Conservation (phyloP, 2,797 vertebrate species). For the Falco rusticolus region DNA sequence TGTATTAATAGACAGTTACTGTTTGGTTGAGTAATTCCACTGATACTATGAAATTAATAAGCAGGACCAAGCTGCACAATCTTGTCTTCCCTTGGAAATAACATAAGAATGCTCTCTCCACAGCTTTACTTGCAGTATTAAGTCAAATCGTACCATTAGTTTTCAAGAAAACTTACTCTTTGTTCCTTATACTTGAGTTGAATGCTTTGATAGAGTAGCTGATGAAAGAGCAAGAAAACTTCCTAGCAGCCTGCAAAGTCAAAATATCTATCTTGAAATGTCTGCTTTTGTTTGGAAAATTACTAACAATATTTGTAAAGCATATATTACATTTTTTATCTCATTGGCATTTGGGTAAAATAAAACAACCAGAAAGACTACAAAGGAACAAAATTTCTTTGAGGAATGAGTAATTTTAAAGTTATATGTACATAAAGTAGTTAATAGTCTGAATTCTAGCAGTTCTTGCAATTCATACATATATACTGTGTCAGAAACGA, state of each 20-base stretch:
- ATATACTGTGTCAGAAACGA: not conserved
- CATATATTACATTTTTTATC: not conserved
- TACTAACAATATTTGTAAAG: not conserved
- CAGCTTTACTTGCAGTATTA: not conserved
- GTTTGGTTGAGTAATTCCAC: not conserved
- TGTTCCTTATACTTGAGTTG: not conserved
- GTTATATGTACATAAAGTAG: not conserved
- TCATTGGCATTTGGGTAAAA: not conserved
- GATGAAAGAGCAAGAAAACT: not conserved
- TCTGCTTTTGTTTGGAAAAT: not conserved
- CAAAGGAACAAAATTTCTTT: not conserved
- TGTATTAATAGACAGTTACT: not conserved
- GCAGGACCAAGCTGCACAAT: not conserved
- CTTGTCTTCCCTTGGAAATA: not conserved
- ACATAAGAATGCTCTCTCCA: not conserved
- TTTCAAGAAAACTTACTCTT: not conserved
- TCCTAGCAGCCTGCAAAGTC: not conserved
- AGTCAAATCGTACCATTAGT: not conserved
- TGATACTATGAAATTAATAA: not conserved
- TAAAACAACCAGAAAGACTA: not conserved
- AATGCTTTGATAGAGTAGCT: not conserved
- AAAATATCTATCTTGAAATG: not conserved
- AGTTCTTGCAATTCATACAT: not conserved
- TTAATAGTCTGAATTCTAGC: not conserved
- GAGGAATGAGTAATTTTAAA: not conserved